Conservation (phyloP, 2,113 vertebrate genomes). For the Sitta europaea region DNA sequence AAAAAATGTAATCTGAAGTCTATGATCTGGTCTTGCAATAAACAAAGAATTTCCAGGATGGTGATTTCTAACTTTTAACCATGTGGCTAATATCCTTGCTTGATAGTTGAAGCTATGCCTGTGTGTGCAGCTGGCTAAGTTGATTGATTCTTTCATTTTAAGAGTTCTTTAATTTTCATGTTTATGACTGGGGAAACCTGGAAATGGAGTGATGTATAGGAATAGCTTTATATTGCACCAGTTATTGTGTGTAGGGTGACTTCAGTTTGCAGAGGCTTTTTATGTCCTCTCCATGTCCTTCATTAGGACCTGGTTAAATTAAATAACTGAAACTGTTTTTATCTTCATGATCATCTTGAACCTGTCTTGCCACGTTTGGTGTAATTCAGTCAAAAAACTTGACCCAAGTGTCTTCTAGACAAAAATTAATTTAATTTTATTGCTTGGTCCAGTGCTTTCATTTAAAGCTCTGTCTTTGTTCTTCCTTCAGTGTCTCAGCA, state of each 20-base stretch:
- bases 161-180: not conserved
- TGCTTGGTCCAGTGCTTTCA: not conserved
- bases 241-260: not conserved
- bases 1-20: not conserved
- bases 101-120: not conserved
- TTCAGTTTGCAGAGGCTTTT: not conserved
- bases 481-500: not conserved
- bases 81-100: not conserved
- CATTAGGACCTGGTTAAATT: not conserved
- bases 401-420: not conserved
- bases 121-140: not conserved
- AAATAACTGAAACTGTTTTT: not conserved
- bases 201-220: not conserved
- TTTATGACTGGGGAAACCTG: not conserved
- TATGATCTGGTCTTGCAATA: not conserved
- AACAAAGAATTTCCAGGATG: not conserved
- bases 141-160: not conserved
- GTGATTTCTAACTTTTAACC: not conserved
- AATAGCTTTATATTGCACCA: not conserved
- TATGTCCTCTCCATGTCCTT: not conserved
- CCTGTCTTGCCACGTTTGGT: not conserved
- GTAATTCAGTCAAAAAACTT: not conserved
- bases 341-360: not conserved
- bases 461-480: not conserved
- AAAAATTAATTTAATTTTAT: not conserved